Conservation (phyloP, 1,140 invertebrate genomes). For the Tyrophagus putrescentiae region DNA sequence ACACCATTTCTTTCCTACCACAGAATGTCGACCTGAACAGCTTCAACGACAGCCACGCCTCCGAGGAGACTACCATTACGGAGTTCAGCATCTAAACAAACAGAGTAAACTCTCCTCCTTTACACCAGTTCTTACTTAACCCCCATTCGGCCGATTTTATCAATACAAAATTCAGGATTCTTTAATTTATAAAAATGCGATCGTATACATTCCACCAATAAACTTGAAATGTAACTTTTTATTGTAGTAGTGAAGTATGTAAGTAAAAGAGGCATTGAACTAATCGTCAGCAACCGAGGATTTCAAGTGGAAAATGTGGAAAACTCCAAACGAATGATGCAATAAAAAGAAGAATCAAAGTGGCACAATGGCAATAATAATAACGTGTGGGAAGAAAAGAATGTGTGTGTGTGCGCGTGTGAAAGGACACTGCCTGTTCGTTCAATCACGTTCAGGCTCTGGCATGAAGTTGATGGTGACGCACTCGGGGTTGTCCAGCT, state of each 20-base stretch:
- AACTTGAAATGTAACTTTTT: not conserved
- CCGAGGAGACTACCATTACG: not conserved
- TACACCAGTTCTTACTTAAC: too few relatives aligned
- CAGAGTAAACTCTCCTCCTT: not conserved
- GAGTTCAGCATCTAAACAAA: constrained; percentile 15
- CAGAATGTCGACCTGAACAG: not conserved
- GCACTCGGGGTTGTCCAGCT: not conserved
- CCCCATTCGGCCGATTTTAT: too few relatives aligned
- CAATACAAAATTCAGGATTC: too few relatives aligned
- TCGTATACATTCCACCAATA: not conserved
- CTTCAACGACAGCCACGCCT: not conserved
- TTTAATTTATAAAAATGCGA: not conserved
- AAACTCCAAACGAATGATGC: too few relatives aligned
- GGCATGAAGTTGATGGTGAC: constrained; percentile 21
- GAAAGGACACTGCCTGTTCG: too few relatives aligned
- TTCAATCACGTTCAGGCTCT: constrained; percentile 7
- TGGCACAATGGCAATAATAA: too few relatives aligned
- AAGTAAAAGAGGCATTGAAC: too few relatives aligned
- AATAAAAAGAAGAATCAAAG: too few relatives aligned
- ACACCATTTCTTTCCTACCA: not conserved
- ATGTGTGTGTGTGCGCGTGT: too few relatives aligned
- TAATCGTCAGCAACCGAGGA: too few relatives aligned
- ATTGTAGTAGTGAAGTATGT: not conserved
- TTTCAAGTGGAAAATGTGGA: too few relatives aligned
- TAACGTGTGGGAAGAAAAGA: too few relatives aligned